phyloP scores from a whole-genome alignment of 2,113 vertebrate genomes.

The Catharus bicknelli region DNA sequence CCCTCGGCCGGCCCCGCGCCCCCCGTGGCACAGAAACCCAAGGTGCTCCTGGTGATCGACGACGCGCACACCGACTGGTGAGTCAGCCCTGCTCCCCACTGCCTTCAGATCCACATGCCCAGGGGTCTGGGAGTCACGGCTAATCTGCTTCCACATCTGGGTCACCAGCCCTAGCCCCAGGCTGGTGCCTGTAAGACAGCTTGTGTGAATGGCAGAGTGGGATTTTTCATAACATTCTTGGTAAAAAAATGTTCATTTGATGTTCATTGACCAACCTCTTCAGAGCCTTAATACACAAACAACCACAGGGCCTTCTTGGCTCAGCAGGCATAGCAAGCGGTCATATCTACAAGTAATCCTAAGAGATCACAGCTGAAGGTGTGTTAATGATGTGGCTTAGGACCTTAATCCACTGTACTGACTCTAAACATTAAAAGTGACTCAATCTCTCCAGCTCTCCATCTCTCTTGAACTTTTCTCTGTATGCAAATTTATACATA shows the following conservation, averaged over 20 bases:
- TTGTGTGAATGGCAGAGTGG: background rate
- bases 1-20: conserved; percentile 48
- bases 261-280: background rate
- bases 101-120: background rate
- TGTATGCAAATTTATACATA: background rate
- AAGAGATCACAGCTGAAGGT: background rate
- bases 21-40: conserved; percentile 82
- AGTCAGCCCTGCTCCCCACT: background rate
- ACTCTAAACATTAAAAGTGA: background rate
- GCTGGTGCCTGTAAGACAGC: background rate
- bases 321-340: background rate
- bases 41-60: conserved; percentile 89
- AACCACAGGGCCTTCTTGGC: background rate
- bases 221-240: background rate
- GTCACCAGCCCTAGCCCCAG: background rate
- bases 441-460: background rate
- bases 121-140: accelerated
- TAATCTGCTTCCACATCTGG: background rate
- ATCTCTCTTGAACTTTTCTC: background rate
- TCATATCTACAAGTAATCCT: background rate
- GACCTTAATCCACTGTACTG: background rate
- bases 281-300: background rate
- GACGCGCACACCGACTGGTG: conserved; percentile 94
- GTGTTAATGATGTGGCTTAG: background rate
- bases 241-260: background rate